Conservation (phyloP, 2,113 vertebrate species). For the Xiphias gladius region DNA sequence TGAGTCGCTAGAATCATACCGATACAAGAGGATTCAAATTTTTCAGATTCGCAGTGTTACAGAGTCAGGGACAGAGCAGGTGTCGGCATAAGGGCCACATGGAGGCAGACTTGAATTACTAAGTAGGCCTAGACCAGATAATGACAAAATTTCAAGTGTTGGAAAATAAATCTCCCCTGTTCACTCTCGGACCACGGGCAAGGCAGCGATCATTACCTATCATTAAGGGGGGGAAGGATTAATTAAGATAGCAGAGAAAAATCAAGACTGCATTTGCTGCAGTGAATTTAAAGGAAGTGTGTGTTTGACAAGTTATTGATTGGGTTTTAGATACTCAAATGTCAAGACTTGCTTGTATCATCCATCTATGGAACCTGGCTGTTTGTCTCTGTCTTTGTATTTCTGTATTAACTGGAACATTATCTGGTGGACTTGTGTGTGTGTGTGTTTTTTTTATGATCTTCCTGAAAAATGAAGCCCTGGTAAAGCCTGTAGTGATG, state of each 20-base stretch:
- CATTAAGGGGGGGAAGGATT: slow-evolving; percentile 36
- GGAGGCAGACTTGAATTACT: slow-evolving; percentile 34
- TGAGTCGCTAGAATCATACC: not conserved
- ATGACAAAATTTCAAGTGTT: slow-evolving; percentile 29
- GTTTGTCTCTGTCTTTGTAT: not conserved
- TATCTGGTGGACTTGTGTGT: not conserved
- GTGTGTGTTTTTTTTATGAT: not conserved
- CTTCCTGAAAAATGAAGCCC: not conserved
- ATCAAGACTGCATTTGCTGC: slow-evolving; percentile 39
- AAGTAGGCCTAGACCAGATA: slow-evolving; percentile 26
- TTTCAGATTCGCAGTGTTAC: slow-evolving; percentile 6
- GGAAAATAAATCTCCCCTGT: slow-evolving; percentile 13
- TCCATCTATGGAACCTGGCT: not conserved
- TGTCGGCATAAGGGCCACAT: not conserved
- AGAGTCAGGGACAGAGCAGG: slow-evolving; percentile 7
- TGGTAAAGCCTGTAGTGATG: not conserved
- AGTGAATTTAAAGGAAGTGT: slow-evolving; percentile 13
- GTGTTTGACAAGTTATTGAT: slow-evolving; percentile 24
- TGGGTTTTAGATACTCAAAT: not conserved
- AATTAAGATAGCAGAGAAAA: slow-evolving; percentile 39
- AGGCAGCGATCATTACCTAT: slow-evolving; percentile 33
- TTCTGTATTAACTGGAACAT: not conserved
- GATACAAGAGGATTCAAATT: slow-evolving; percentile 8
- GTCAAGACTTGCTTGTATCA: not conserved
- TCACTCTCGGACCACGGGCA: slow-evolving; percentile 4